These are phyloP conservation scores for Leucoraja ocellata DNA, from an alignment of 2,797 vertebrate genomes.

Conservation along the genomic window DNA sequence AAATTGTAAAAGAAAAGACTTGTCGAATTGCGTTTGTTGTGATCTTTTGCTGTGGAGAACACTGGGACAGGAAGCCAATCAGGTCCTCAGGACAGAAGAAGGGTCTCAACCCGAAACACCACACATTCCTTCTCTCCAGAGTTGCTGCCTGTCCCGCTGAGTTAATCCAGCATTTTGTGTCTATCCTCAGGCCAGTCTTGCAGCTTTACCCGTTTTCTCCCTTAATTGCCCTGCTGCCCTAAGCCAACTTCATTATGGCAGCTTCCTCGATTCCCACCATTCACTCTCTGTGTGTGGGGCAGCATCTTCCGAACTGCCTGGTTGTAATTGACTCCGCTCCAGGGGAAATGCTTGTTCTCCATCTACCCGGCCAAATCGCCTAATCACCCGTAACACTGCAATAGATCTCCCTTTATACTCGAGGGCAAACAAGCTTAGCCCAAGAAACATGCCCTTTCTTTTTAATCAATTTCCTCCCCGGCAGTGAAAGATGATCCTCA, in stretches of 20 bases:
- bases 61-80: background rate
- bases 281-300: no score
- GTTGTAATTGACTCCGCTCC: background rate
- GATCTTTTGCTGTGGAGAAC: background rate
- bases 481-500: background rate
- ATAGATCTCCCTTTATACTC: background rate
- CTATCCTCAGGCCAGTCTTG: background rate
- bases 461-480: background rate
- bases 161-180: no score
- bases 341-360: background rate
- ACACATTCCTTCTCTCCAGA: no score
- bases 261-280: no score
- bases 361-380: background rate
- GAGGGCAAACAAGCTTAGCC: background rate
- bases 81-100: background rate
- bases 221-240: no score
- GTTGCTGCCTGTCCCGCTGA: no score
- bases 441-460: background rate
- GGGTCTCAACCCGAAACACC: no score
- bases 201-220: no score
- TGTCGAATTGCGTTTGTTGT: background rate
- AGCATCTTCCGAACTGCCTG: no score
- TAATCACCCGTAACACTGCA: background rate
- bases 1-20: background rate
- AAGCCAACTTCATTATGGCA: no score